Evolutionary conservation across 2,888 invertebrate genomes (phyloP).

Genomic region (Apotomis betuletana): DNA sequence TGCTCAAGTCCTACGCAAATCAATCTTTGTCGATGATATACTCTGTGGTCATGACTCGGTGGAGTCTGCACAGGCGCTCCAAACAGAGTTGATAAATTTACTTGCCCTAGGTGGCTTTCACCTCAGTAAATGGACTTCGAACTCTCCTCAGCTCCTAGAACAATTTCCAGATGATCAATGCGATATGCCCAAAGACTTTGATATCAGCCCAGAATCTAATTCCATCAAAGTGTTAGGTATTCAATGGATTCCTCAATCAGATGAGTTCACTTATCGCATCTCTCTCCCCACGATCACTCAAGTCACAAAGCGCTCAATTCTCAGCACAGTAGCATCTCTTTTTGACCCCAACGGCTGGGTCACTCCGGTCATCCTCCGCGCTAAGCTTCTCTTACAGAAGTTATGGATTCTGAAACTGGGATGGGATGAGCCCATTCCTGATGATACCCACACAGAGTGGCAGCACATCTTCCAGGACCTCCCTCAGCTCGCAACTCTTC

Average conservation of each 20-base stretch:
- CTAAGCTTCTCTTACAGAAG: constrained; percentile 15
- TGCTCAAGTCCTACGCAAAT: constrained; percentile 3
- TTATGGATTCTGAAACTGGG: constrained; percentile 13
- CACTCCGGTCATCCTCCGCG: constrained; percentile 11
- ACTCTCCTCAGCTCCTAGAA: too few species aligned
- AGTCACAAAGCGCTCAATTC: constrained; percentile 8
- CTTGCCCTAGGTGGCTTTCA: too few species aligned
- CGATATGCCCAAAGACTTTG: too few species aligned
- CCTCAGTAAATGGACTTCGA: too few species aligned
- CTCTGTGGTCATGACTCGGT: neutral
- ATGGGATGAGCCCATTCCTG: constrained; percentile 10
- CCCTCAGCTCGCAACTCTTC: neutral
- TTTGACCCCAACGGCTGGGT: constrained; percentile 9
- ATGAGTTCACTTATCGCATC: constrained; percentile 16
- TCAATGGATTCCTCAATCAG: constrained; percentile 12
- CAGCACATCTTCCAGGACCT: neutral
- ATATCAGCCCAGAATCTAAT: neutral
- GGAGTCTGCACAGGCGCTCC: neutral
- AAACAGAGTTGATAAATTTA: neutral
- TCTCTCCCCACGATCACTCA: constrained; percentile 5
- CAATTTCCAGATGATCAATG: too few species aligned
- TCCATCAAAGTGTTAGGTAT: neutral
- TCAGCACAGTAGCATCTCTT: neutral
- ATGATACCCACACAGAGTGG: constrained; percentile 3
- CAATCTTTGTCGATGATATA: too few species aligned